Conservation (phyloP, 2,888 invertebrate genomes). For the Danaus chrysippus region DNA sequence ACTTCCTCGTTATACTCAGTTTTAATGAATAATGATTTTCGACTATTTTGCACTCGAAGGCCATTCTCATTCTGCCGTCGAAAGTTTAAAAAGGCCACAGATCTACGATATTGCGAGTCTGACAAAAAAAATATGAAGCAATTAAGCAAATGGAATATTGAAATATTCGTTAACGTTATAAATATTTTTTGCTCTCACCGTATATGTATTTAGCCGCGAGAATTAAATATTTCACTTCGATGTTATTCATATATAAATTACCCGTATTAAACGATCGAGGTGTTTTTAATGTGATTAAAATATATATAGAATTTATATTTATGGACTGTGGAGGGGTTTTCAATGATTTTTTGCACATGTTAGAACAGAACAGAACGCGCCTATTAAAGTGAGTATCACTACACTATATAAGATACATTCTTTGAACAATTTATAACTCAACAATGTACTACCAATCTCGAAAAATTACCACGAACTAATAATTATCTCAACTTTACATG, state of each 20-base stretch:
- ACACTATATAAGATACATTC: too few species aligned
- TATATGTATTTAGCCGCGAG: background rate
- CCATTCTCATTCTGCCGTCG: constrained; percentile 21
- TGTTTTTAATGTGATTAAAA: too few species aligned
- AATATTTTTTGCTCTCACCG: background rate
- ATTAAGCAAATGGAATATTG: constrained; percentile 8
- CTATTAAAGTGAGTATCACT: too few species aligned
- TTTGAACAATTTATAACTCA: too few species aligned
- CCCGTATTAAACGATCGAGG: too few species aligned
- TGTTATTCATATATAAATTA: background rate
- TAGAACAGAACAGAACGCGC: too few species aligned
- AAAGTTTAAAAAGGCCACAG: constrained; percentile 11
- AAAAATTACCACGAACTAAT: too few species aligned
- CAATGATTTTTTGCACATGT: too few species aligned
- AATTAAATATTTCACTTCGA: background rate
- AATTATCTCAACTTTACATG: too few species aligned
- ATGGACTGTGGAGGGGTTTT: too few species aligned
- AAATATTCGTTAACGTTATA: constrained; percentile 2
- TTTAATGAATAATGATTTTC: constrained; percentile 21
- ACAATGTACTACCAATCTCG: too few species aligned
- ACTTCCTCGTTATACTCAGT: constrained; percentile 14
- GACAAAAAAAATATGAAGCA: constrained; percentile 1
- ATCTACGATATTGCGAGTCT: constrained; percentile 12
- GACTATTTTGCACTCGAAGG: constrained; percentile 11
- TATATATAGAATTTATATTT: too few species aligned